Conservation (phyloP, 2,113 vertebrate species). For the Eonycteris spelaea region DNA sequence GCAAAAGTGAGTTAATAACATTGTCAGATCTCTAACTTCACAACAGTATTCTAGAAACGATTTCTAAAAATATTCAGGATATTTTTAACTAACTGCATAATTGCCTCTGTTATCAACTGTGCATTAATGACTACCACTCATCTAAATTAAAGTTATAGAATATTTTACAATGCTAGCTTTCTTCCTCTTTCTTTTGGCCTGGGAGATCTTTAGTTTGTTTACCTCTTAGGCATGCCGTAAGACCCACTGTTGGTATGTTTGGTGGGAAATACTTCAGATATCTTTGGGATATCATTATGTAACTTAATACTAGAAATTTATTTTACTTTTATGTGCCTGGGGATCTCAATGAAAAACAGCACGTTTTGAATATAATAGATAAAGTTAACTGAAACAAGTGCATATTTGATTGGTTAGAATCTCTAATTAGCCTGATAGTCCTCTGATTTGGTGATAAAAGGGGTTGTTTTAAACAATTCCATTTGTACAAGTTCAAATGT, state of each 20-base stretch:
- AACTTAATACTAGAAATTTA: background rate
- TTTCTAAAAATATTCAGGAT: no score
- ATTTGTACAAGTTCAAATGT: background rate
- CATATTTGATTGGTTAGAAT: background rate
- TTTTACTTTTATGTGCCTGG: background rate
- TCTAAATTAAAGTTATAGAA: background rate
- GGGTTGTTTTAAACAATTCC: background rate
- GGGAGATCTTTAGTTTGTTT: background rate
- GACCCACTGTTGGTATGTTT: background rate
- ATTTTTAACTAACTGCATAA: background rate
- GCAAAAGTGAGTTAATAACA: background rate
- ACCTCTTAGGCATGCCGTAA: background rate
- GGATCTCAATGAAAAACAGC: background rate
- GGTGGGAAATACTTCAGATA: background rate
- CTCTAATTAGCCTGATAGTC: background rate
- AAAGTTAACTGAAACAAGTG: background rate
- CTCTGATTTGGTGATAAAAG: background rate
- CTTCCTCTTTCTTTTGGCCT: background rate
- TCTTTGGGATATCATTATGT: background rate
- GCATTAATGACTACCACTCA: background rate
- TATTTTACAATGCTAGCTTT: background rate
- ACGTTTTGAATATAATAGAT: background rate
- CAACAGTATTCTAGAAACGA: background rate
- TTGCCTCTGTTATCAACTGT: background rate
- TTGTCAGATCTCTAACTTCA: background rate